These are phyloP conservation scores for Sphecodes monilicornis DNA, from an alignment of 2,888 invertebrate genomes.

Conservation along the genomic window DNA sequence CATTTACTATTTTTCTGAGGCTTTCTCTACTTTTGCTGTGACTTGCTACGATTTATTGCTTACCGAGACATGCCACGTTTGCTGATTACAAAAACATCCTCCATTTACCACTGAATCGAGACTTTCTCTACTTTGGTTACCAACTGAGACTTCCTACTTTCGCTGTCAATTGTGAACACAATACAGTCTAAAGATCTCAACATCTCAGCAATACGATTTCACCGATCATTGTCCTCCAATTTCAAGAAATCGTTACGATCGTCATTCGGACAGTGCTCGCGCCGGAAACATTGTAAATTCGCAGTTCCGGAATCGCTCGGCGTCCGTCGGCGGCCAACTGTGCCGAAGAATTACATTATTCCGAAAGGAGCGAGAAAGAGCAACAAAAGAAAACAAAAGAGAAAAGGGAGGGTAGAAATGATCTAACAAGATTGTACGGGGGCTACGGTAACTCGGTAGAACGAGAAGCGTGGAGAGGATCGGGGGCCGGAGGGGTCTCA, in stretches of 20 bases:
- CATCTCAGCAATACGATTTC: not conserved
- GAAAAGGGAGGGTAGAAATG: not conserved
- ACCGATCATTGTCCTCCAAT: not conserved
- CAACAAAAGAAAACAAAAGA: not conserved
- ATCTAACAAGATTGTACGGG: slow-evolving; percentile 2
- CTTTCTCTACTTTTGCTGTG: no score
- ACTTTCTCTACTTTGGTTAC: no score
- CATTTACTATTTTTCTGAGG: no score
- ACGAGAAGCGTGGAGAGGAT: not conserved
- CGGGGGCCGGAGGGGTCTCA: not conserved
- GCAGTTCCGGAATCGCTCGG: not conserved
- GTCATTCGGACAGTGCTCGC: not conserved
- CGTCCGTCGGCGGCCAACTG: not conserved
- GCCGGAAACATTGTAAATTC: not conserved
- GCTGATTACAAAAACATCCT: no score
- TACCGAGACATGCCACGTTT: no score
- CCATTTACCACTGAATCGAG: not conserved
- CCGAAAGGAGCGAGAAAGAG: not conserved
- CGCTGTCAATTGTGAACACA: not conserved
- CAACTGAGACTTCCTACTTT: no score
- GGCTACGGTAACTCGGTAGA: slow-evolving; percentile 32
- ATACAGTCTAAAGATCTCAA: no score
- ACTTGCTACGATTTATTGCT: no score
- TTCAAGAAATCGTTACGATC: not conserved
- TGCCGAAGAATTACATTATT: not conserved